Evolutionary conservation across 2,797 vertebrate species (phyloP).

Genomic region (Enteromius fasciolatus): DNA sequence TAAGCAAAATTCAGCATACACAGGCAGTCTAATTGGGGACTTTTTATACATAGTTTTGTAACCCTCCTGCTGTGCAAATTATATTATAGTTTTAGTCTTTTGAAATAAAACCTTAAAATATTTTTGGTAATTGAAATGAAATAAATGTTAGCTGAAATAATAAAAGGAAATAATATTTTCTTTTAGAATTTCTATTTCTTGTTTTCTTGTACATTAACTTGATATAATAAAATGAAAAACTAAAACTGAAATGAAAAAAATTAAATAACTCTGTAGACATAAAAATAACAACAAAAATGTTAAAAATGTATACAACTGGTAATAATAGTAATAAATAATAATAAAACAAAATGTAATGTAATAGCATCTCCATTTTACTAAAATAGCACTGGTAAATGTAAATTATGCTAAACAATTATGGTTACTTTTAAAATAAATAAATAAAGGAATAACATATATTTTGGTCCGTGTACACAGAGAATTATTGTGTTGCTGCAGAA

Average conservation of each 20-base stretch:
- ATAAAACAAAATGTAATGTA: too few species aligned
- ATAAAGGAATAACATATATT: background rate
- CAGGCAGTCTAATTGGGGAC: background rate
- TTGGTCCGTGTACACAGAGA: background rate
- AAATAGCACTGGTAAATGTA: background rate
- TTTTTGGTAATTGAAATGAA: background rate
- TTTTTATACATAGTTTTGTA: background rate
- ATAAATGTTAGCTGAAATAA: background rate
- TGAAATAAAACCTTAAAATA: background rate
- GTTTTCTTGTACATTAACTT: background rate
- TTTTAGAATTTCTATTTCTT: background rate
- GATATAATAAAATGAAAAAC: background rate
- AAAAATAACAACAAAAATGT: background rate
- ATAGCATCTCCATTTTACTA: background rate
- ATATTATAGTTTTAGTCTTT: background rate
- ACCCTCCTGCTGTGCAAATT: background rate
- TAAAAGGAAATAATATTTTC: background rate
- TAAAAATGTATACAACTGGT: too few species aligned
- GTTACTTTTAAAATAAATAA: too few species aligned
- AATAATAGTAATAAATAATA: too few species aligned
- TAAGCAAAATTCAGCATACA: background rate
- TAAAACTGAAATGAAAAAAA: background rate
- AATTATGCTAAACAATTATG: background rate
- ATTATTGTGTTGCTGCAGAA: background rate
- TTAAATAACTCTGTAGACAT: background rate